A percentile compares a stretch with the other conserved stretches of the same genome.
Conservation (phyloP, 2,113 vertebrate species). For the Orientallactaga bullata region DNA sequence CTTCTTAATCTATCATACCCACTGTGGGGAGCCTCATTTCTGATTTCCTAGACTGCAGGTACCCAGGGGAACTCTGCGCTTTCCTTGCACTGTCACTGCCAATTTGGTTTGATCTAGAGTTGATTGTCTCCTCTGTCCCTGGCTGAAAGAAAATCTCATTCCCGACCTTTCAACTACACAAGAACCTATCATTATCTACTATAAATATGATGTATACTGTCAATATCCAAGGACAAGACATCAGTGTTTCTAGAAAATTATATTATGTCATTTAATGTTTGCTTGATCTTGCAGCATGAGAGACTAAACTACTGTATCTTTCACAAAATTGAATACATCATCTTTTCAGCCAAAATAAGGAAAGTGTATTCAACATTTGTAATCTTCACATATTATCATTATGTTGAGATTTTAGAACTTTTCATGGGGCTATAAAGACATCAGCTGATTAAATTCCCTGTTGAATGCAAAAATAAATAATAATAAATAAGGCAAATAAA, state of each 20-base stretch:
- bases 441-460: neutral
- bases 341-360: constrained; percentile 19
- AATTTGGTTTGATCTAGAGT: constrained; percentile 5
- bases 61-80: neutral
- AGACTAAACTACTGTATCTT: neutral
- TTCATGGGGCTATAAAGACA: neutral
- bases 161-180: neutral
- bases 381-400: neutral
- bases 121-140: neutral
- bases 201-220: neutral
- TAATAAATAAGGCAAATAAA: neutral
- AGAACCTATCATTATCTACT: neutral
- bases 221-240: neutral
- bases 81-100: neutral
- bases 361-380: neutral
- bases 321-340: neutral
- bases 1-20: neutral
- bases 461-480: neutral
- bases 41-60: neutral
- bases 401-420: neutral
- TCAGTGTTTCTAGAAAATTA: neutral
- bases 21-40: neutral
- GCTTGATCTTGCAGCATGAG: neutral
- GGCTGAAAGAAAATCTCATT: neutral
- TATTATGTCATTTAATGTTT: constrained; percentile 1